phyloP scores from a whole-genome alignment of 2,113 vertebrate genomes.

The Xyliphius kryptos region DNA sequence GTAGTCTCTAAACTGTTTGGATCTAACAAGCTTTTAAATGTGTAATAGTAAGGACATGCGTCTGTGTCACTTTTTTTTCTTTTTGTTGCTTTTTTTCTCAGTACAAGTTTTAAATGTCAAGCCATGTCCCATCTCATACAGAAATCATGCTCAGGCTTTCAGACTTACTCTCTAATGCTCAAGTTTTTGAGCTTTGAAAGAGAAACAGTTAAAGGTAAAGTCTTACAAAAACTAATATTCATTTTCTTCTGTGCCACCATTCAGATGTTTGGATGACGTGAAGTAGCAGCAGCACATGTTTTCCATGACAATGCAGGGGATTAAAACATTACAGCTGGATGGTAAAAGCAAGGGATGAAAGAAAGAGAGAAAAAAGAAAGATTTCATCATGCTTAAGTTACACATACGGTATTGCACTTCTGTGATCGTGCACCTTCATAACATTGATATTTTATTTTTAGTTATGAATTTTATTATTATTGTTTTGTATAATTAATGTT shows the following conservation, averaged over 20 bases:
- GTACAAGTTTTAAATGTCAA: slow-evolving; percentile 45
- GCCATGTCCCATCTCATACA: slow-evolving; percentile 46
- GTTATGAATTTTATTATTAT: too few species aligned
- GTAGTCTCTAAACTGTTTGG: slow-evolving; percentile 1
- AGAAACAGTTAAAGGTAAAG: slow-evolving; percentile 18
- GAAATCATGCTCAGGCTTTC: slow-evolving; percentile 44
- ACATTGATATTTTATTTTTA: too few species aligned
- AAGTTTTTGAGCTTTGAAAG: slow-evolving; percentile 17
- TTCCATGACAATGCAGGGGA: slow-evolving; percentile 29
- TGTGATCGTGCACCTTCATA: too few species aligned
- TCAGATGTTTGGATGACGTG: slow-evolving; percentile 34
- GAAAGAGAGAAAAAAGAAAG: not conserved
- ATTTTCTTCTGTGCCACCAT: slow-evolving; percentile 16
- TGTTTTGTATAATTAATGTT: too few species aligned
- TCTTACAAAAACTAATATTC: slow-evolving; percentile 35
- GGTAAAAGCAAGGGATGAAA: slow-evolving; percentile 33
- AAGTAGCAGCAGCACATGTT: slow-evolving; percentile 24
- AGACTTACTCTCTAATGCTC: not conserved
- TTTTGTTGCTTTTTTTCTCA: slow-evolving; percentile 13
- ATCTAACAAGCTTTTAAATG: slow-evolving; percentile 38
- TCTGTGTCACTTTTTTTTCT: not conserved
- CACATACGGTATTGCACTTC: too few species aligned
- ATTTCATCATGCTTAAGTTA: not conserved
- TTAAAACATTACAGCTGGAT: slow-evolving; percentile 40
- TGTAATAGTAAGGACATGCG: slow-evolving; percentile 31